Evolutionary conservation across 2,113 vertebrate species (phyloP).

Genomic region (Prochilodus magdalenae): DNA sequence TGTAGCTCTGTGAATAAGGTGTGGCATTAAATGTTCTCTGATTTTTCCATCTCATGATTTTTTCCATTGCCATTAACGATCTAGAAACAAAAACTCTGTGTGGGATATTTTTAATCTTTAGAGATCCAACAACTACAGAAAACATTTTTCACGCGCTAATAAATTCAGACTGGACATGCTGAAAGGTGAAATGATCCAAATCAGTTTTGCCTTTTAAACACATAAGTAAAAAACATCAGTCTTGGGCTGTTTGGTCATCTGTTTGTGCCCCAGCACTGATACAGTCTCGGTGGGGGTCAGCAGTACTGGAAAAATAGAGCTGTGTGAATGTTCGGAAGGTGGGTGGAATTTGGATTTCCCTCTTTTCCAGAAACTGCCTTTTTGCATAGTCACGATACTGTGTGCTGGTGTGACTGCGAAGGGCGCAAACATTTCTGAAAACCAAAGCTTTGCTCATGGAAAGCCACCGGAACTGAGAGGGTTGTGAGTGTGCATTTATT

Average conservation of each 20-base stretch:
- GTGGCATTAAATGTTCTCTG: not conserved
- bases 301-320: constrained; percentile 16
- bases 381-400: constrained; percentile 22
- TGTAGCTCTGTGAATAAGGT: not conserved
- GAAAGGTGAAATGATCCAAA: constrained; percentile 9
- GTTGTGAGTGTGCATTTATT: constrained; percentile 13
- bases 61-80: not conserved
- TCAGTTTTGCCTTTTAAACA: not conserved
- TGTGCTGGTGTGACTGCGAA: not conserved
- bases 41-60: constrained; percentile 12
- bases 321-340: constrained; percentile 7
- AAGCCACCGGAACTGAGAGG: constrained; percentile 11
- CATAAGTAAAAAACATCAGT: not conserved
- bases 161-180: not conserved
- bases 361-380: constrained; percentile 6
- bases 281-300: not conserved
- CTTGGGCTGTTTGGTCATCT: not conserved
- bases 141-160: not conserved
- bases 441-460: constrained; percentile 1
- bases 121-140: not conserved
- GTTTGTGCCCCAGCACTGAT: not conserved
- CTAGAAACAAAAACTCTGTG: constrained; percentile 5
- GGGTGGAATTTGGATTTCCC: not conserved
- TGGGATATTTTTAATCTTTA: not conserved
- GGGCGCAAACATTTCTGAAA: constrained; percentile 16